A percentile compares a stretch with the other conserved stretches of the same genome.
Conservation (phyloP, 2,888 invertebrate species). For the Nasonia oneida region DNA sequence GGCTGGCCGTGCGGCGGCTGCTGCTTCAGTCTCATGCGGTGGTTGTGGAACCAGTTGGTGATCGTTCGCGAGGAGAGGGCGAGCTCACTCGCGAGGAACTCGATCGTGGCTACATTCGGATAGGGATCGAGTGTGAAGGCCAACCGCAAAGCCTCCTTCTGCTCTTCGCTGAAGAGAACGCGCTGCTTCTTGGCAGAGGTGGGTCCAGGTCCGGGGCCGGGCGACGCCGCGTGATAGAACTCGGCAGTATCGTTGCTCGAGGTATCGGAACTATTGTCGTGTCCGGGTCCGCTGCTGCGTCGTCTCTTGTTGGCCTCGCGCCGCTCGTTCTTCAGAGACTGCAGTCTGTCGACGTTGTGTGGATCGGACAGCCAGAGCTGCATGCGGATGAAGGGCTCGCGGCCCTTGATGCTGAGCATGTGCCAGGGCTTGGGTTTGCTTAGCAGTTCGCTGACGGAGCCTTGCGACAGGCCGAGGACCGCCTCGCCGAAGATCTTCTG, state of each 20-base stretch:
- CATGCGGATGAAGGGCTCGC: slow-evolving; percentile 98
- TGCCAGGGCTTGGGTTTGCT: slow-evolving; percentile 99
- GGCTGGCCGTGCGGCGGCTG: slow-evolving; percentile 88
- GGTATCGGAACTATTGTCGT: slow-evolving; percentile 93
- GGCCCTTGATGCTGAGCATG: slow-evolving; percentile 98
- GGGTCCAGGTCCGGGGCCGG: slow-evolving; percentile 88
- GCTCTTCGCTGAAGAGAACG: slow-evolving; percentile 98
- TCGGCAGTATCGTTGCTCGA: slow-evolving; percentile 94
- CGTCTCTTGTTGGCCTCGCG: slow-evolving; percentile 95
- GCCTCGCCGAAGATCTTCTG: slow-evolving; percentile 99
- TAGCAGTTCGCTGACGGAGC: slow-evolving; percentile 97
- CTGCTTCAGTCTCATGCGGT: slow-evolving; percentile 98
- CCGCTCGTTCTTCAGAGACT: slow-evolving; percentile 93
- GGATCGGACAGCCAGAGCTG: slow-evolving; percentile 98
- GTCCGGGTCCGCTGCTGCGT: slow-evolving; percentile 89
- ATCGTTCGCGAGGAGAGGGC: slow-evolving; percentile 96
- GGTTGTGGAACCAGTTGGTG: slow-evolving; percentile 99
- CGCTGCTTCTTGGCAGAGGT: slow-evolving; percentile 96
- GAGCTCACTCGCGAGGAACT: slow-evolving; percentile 95
- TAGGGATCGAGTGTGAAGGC: slow-evolving; percentile 98
- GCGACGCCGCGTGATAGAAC: slow-evolving; percentile 91
- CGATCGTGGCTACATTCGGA: slow-evolving; percentile 97
- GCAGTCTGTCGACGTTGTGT: slow-evolving; percentile 95
- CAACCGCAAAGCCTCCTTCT: slow-evolving; percentile 96
- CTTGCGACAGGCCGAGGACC: slow-evolving; percentile 96